Evolutionary conservation across 2,888 invertebrate genomes (phyloP), one percentile per base, ranked within the genome.

Genomic region (Mesorhabditis belari): DNA sequence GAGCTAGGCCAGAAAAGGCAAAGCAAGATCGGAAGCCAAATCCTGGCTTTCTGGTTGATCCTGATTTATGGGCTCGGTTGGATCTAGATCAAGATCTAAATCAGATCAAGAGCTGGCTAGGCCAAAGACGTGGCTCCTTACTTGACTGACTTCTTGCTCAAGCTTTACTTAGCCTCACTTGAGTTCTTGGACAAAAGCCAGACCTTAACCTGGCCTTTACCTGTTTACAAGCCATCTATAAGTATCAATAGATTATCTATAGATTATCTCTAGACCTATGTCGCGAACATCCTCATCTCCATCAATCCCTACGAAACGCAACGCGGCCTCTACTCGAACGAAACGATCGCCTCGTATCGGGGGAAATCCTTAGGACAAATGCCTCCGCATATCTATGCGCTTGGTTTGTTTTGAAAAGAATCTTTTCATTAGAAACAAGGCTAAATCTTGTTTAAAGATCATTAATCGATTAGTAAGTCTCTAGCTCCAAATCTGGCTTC

Each of bases 301-400:
- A 90, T 98, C 56, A 98, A 98, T 85, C 96, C 96, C 0, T 98
- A 98, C 83, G 89, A 89, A 83, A 92, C 92, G 82, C 89, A 98
- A 56, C 87, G 87, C 62, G 88, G 90, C 77, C 86, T 96, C 78
- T 98, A 98, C 83, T 87, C 90, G 0, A 84, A 88, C 5, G 85
- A 85, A 64, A 90, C 90, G 5, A 91, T 96, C 75, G 89, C 90
- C 83, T 86, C 86, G 71, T 85, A 85, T 82, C 89, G 91, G 82
- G 95, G 95, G 62, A 91, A 89, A 81, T 95, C 95, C 0, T 84
- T 98, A 67, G 96, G 96, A 25, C 90, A 91, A 79, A 85, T 91
- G 81, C 89, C 94, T 28, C 96, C 96, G 1, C 96, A 96, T 83
- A 92, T 96, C 2, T 96, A 93, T 84, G 95, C 96, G 44, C 12